Conservation (phyloP, 2,888 invertebrate species). For the Zhuqinia jingwanae region DNA sequence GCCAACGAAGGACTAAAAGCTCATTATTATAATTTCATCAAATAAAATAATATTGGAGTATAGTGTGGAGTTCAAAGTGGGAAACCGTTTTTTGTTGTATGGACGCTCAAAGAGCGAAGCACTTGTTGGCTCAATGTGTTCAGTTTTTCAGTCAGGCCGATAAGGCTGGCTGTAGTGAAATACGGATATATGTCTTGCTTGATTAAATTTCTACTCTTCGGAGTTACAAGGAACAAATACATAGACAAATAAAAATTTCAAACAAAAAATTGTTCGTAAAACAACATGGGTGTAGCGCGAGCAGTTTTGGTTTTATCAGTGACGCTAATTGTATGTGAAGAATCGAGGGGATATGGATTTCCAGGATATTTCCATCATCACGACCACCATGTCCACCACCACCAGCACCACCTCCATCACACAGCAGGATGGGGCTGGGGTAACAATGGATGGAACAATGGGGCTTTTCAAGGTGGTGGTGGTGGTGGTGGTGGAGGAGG, state of each 20-base stretch:
- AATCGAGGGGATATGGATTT: conserved; percentile 35
- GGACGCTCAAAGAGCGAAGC: conserved; percentile 6
- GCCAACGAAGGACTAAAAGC: background rate
- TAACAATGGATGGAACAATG: conserved; percentile 12
- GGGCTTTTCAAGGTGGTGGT: conserved; percentile 6
- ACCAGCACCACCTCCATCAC: background rate
- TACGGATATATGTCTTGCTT: conserved; percentile 32
- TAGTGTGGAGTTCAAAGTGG: too few relatives aligned
- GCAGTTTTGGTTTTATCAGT: conserved; percentile 52
- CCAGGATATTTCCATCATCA: conserved; percentile 36
- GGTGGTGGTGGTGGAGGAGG: conserved; percentile 24
- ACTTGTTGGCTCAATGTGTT: background rate
- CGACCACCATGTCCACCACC: conserved; percentile 16
- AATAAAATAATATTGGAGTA: background rate
- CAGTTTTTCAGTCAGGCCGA: conserved; percentile 36
- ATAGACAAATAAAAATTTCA: too few relatives aligned
- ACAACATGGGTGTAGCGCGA: conserved; percentile 49
- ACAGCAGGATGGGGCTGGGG: conserved; percentile 30
- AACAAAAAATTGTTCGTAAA: background rate
- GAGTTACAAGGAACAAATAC: conserved; percentile 3
- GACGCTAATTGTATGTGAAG: conserved; percentile 33
- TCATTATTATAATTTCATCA: background rate
- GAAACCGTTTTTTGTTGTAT: too few relatives aligned
- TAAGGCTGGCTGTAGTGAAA: conserved; percentile 41
- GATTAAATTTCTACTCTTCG: conserved; percentile 13